Evolutionary conservation across 2,888 invertebrate species (phyloP).

Genomic region (Amphipoea lucens): DNA sequence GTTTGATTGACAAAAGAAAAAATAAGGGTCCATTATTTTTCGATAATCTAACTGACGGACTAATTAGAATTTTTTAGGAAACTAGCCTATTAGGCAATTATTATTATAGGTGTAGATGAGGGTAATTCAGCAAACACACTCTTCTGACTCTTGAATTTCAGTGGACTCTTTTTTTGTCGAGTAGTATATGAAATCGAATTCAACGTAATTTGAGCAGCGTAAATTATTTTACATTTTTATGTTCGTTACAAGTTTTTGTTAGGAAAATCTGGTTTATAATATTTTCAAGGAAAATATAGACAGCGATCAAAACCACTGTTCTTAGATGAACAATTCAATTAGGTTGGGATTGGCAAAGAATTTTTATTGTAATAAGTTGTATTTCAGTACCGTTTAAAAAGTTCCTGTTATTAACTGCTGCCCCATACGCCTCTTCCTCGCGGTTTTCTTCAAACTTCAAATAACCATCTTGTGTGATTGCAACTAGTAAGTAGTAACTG

Average conservation of each 20-base stretch:
- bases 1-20: too few relatives aligned
- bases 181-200: background rate
- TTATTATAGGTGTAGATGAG: background rate
- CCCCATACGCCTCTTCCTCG: constrained; percentile 93
- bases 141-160: background rate
- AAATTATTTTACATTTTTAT: background rate
- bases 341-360: background rate
- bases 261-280: background rate
- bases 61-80: too few relatives aligned
- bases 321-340: background rate
- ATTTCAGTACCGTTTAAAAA: constrained; percentile 92
- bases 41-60: too few relatives aligned
- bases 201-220: background rate
- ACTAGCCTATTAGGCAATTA: too few relatives aligned
- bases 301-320: background rate
- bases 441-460: constrained; percentile 96
- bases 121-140: background rate
- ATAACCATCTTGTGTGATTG: constrained; percentile 95
- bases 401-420: constrained; percentile 93
- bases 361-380: background rate
- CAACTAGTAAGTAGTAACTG: constrained; percentile 95
- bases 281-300: background rate
- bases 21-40: too few relatives aligned
- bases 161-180: background rate
- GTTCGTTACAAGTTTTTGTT: background rate